Percentiles rank a stretch among this genome's conserved stretches.
Evolutionary conservation across 2,888 invertebrate genomes (phyloP).

Genomic region (Idaea aversata): DNA sequence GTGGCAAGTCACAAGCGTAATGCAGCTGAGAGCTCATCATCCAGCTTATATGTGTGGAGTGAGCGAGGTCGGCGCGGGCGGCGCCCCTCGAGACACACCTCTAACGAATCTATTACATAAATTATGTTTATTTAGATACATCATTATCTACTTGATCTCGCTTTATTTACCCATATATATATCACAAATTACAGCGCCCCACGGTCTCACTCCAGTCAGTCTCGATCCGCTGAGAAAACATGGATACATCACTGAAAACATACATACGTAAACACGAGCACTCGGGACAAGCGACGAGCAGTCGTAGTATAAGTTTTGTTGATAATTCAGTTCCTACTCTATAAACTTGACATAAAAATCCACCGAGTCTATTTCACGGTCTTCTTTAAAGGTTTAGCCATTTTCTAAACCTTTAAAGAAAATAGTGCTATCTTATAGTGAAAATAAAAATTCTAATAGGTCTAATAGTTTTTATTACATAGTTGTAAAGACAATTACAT

Average conservation of each 20-base stretch:
- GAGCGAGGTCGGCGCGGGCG: not conserved
- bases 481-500: too few species aligned
- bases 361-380: too few species aligned
- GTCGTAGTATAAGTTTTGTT: too few species aligned
- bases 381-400: too few species aligned
- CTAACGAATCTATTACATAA: not conserved
- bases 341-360: too few species aligned
- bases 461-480: too few species aligned
- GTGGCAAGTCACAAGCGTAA: slow-evolving; percentile 30
- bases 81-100: not conserved
- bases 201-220: not conserved
- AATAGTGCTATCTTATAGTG: too few species aligned
- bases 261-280: too few species aligned
- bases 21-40: slow-evolving; percentile 28
- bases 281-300: too few species aligned
- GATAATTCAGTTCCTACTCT: too few species aligned
- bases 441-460: too few species aligned
- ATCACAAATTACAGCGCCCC: not conserved
- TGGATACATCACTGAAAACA: not conserved
- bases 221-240: not conserved
- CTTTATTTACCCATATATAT: not conserved
- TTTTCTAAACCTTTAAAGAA: too few species aligned
- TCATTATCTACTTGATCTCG: slow-evolving; percentile 3
- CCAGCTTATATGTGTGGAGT: slow-evolving; percentile 44
- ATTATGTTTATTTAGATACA: not conserved